These are phyloP conservation scores for Lepas anatifera DNA, from an alignment of 2,888 invertebrate species.

Conservation along the genomic window DNA sequence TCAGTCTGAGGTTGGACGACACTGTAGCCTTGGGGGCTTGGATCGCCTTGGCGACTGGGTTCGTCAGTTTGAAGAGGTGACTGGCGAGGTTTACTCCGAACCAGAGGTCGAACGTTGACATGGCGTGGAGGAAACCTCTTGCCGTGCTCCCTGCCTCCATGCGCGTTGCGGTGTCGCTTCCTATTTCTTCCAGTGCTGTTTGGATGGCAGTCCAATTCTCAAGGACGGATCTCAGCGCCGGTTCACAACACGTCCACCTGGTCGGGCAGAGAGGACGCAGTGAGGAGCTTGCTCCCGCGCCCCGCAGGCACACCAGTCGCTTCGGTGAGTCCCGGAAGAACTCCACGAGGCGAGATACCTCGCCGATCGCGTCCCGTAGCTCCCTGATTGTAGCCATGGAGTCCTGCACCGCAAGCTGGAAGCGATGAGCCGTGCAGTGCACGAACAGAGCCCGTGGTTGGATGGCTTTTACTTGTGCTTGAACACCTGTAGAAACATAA, in stretches of 20 bases:
- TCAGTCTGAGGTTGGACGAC: background rate
- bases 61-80: background rate
- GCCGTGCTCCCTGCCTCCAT: background rate
- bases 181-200: background rate
- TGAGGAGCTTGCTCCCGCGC: background rate
- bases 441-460: too few species aligned
- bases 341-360: too few species aligned
- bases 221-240: background rate
- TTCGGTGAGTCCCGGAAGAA: too few species aligned
- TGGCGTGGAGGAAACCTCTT: background rate
- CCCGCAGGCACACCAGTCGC: background rate
- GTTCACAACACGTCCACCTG: background rate
- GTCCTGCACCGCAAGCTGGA: too few species aligned
- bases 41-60: too few species aligned
- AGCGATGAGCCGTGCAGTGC: too few species aligned
- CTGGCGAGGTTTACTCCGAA: background rate
- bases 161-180: background rate
- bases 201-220: background rate
- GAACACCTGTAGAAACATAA: too few species aligned
- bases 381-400: too few species aligned
- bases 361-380: too few species aligned
- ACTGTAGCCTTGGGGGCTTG: background rate
- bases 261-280: background rate
- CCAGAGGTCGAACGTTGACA: too few species aligned
- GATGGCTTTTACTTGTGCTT: background rate